Evolutionary conservation across 1,140 invertebrate species (phyloP), one percentile per base, ranked within the genome.

Genomic region (Helicorthomorpha holstii): DNA sequence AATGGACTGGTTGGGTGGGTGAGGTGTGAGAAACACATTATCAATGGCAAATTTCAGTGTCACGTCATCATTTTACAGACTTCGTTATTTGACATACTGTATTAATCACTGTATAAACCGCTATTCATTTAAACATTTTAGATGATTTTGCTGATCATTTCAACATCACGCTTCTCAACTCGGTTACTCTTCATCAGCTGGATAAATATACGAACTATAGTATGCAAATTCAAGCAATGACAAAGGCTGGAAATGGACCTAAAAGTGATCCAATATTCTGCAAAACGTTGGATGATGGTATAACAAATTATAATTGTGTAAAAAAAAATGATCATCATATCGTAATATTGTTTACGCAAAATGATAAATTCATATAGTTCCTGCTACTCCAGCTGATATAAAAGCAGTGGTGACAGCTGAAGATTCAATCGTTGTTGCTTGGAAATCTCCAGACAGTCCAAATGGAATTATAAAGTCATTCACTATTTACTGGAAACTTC

Each of bases 1-100:
- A 58, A 85, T 90, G 58, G 78, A 81, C 48, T 92, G 86, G 86
- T 88, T 85, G 74, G 80, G 81, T 84, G 73, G 79, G 79, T 81
- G 60, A 46, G 44, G 44, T 46, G 44, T n/a, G n/a, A n/a, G n/a
- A n/a, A n/a, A n/a, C n/a, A n/a, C n/a, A n/a, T n/a, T n/a, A n/a
- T n/a, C n/a, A n/a, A n/a, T n/a, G n/a, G n/a, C n/a, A n/a, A n/a
- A n/a, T n/a, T n/a, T n/a, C n/a, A n/a, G n/a, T n/a, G n/a, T n/a
- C n/a, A n/a, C n/a, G n/a, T n/a, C n/a, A n/a, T n/a, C n/a, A n/a
- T n/a, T n/a, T n/a, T n/a, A n/a, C n/a, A n/a, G n/a, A n/a, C n/a
- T n/a, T n/a, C n/a, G n/a, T n/a, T n/a, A n/a, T n/a, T n/a, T n/a
- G n/a, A n/a, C n/a, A n/a, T n/a, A n/a, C n/a, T n/a, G n/a, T n/a